Percentiles rank a stretch among this genome's conserved stretches.
phyloP scores from a whole-genome alignment of 1,140 invertebrate species.

The Procambarus clarkii region DNA sequence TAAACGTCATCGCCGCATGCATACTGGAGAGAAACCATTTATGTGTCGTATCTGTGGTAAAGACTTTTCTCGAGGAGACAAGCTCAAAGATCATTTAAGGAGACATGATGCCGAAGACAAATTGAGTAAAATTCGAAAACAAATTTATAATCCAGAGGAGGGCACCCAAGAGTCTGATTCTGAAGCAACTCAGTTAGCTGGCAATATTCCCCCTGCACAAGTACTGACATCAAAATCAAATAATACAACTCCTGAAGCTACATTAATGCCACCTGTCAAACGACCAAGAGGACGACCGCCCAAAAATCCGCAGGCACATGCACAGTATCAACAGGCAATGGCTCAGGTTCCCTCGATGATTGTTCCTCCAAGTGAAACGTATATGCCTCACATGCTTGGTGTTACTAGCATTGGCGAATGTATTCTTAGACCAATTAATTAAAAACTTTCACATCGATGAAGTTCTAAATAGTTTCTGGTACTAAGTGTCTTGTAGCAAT shows the following conservation, averaged over 20 bases:
- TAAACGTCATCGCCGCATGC: conserved; percentile 71
- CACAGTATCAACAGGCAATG: conserved; percentile 55
- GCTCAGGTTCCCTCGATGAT: conserved; percentile 40
- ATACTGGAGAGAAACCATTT: conserved; percentile 71
- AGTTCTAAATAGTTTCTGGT: background rate
- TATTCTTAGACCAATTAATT: conserved; percentile 72
- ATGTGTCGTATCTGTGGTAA: conserved; percentile 70
- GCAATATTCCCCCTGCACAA: background rate
- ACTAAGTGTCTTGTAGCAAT: background rate
- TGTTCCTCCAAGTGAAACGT: conserved; percentile 50
- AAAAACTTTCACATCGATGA: background rate
- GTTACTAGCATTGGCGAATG: conserved; percentile 72
- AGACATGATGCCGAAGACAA: conserved; percentile 71
- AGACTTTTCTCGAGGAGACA: conserved; percentile 71
- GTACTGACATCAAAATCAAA: conserved; percentile 49
- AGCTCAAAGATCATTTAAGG: conserved; percentile 70
- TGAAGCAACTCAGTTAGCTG: conserved; percentile 1
- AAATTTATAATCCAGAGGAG: conserved; percentile 67
- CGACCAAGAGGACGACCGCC: conserved; percentile 39
- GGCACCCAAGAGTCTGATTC: conserved; percentile 2
- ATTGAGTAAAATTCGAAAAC: conserved; percentile 70
- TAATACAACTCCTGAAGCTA: conserved; percentile 36
- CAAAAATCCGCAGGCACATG: conserved; percentile 28
- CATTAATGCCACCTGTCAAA: conserved; percentile 56
- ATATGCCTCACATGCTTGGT: conserved; percentile 70